Conservation (phyloP, 1,140 invertebrate genomes). For the Leptonema lineaticorne region DNA sequence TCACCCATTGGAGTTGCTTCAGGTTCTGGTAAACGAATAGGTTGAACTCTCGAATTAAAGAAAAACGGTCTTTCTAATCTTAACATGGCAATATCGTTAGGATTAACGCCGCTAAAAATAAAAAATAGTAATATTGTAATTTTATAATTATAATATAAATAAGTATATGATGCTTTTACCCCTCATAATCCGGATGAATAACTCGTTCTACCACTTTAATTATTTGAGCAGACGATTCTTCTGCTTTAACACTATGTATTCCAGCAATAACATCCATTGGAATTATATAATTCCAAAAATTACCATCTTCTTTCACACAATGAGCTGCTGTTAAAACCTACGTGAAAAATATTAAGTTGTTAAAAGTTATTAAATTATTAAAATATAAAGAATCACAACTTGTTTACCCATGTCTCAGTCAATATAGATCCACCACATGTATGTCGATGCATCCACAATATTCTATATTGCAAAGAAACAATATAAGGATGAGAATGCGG, state of each 20-base stretch:
- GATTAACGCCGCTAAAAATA: conserved; percentile 47
- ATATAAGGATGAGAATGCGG: conserved; percentile 58
- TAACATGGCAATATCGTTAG: conserved; percentile 66
- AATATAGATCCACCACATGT: conserved; percentile 64
- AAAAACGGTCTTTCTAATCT: conserved; percentile 56
- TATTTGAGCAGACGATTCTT: conserved; percentile 41
- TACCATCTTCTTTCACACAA: conserved; percentile 46
- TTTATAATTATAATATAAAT: neutral
- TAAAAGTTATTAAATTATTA: neutral
- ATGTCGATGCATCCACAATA: conserved; percentile 52
- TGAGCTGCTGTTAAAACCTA: conserved; percentile 53
- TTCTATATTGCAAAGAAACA: conserved; percentile 57
- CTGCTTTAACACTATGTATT: conserved; percentile 47
- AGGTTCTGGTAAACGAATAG: conserved; percentile 55
- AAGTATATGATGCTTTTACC: conserved; percentile 44
- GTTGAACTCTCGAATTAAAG: conserved; percentile 57
- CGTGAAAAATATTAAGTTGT: conserved; percentile 16
- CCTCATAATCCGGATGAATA: conserved; percentile 50
- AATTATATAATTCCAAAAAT: conserved; percentile 44
- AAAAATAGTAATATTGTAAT: neutral
- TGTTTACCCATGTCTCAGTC: conserved; percentile 56
- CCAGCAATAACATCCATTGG: conserved; percentile 52
- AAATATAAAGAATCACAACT: neutral
- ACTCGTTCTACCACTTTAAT: conserved; percentile 44
- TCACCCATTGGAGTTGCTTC: conserved; percentile 42